A percentile compares a stretch with the other conserved stretches of the same genome.
phyloP scores from a whole-genome alignment of 2,113 vertebrate species.

The Odontophorus gujanensis region DNA sequence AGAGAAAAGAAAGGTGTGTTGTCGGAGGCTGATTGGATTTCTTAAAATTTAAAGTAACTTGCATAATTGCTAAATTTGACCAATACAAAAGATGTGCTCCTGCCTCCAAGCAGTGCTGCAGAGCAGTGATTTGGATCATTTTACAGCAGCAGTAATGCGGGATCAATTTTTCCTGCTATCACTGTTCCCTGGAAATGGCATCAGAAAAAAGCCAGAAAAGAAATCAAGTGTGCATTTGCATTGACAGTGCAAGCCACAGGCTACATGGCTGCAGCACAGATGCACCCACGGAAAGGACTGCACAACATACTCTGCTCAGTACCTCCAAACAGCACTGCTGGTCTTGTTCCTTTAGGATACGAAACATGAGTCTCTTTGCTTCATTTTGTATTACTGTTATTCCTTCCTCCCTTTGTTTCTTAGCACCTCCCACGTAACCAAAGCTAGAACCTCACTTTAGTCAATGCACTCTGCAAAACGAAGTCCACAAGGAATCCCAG shows the following conservation, averaged over 20 bases:
- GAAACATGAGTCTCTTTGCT: background rate
- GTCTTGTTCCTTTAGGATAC: background rate
- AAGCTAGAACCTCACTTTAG: background rate
- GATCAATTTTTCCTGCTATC: background rate
- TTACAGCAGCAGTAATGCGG: background rate
- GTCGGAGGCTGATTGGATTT: background rate
- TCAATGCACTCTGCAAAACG: background rate
- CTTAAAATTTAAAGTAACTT: background rate
- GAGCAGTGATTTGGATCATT: background rate
- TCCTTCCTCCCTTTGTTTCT: background rate
- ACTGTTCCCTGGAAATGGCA: background rate
- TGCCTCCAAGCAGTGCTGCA: background rate
- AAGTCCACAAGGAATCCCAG: background rate
- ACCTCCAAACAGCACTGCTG: fast-evolving
- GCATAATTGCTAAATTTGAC: background rate
- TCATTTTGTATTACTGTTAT: background rate
- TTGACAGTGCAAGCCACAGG: background rate
- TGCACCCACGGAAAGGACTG: background rate
- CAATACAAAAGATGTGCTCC: background rate
- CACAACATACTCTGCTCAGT: background rate
- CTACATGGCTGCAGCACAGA: background rate
- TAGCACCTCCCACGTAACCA: background rate
- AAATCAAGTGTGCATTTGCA: background rate
- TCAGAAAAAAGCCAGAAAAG: background rate
- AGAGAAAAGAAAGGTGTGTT: background rate